These are phyloP conservation scores for Microcebus jonahi DNA, from an alignment of 2,113 vertebrate genomes.

Conservation along the genomic window DNA sequence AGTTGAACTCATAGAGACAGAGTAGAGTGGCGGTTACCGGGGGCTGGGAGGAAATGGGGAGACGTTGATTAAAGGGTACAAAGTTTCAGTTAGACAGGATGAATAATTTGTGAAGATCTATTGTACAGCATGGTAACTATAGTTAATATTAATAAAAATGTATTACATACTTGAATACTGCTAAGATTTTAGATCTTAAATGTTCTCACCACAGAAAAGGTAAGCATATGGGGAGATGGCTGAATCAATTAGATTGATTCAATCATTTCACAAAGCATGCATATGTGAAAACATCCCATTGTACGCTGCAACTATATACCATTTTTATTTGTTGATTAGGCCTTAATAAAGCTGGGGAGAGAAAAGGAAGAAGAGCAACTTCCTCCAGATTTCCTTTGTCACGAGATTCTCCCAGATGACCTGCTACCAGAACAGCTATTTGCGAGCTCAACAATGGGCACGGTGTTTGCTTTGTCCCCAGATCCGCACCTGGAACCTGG, in stretches of 20 bases:
- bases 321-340: not conserved
- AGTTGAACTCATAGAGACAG: not conserved
- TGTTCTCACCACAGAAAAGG: not conserved
- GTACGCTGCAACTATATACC: not conserved
- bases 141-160: not conserved
- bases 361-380: not conserved
- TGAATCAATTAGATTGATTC: not conserved
- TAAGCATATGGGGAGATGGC: not conserved
- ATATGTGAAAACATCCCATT: not conserved
- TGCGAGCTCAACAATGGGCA: not conserved
- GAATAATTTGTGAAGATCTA: not conserved
- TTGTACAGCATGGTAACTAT: not conserved
- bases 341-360: not conserved
- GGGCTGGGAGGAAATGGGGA: not conserved
- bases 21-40: not conserved
- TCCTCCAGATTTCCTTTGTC: not conserved
- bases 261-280: not conserved
- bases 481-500: conserved; percentile 47
- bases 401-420: not conserved
- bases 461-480: fast-evolving
- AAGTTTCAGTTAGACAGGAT: not conserved
- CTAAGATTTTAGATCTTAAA: not conserved
- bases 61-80: not conserved
- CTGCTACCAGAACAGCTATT: conserved; percentile 40
- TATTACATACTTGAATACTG: not conserved